A percentile compares a stretch with the other conserved stretches of the same genome.
Evolutionary conservation across 2,113 vertebrate species (phyloP).

Genomic region (Ammodramus savannarum): DNA sequence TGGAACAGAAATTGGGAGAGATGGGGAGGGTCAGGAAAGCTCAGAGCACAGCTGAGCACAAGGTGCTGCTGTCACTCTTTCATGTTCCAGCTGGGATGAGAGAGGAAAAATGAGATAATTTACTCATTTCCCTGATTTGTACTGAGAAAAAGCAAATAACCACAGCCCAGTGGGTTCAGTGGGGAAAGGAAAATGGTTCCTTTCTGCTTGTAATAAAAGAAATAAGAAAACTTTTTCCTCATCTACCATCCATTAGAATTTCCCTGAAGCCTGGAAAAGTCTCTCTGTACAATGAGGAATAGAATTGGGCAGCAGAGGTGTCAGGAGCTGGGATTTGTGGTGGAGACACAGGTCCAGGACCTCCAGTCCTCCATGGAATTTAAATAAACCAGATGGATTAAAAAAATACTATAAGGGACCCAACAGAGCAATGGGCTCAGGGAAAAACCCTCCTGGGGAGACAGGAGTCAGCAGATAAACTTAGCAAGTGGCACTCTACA

Average conservation of each 20-base stretch:
- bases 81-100: background rate
- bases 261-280: background rate
- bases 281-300: background rate
- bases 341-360: background rate
- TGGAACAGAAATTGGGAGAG: constrained; percentile 25
- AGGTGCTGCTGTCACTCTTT: background rate
- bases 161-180: background rate
- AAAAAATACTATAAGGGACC: background rate
- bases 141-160: background rate
- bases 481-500: background rate
- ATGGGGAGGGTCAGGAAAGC: background rate
- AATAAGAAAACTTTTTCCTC: background rate
- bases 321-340: background rate
- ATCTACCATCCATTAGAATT: background rate
- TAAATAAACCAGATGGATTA: background rate
- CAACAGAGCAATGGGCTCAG: background rate
- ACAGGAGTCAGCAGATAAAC: background rate
- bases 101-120: background rate
- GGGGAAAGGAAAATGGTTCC: background rate
- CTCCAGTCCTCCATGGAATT: background rate
- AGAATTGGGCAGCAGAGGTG: background rate
- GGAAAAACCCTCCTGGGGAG: background rate
- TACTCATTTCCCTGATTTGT: background rate
- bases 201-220: background rate
- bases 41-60: background rate